Base-by-base conservation (phyloP, 2,888 invertebrate genomes). In the Lithophane ornitopus region DNA sequence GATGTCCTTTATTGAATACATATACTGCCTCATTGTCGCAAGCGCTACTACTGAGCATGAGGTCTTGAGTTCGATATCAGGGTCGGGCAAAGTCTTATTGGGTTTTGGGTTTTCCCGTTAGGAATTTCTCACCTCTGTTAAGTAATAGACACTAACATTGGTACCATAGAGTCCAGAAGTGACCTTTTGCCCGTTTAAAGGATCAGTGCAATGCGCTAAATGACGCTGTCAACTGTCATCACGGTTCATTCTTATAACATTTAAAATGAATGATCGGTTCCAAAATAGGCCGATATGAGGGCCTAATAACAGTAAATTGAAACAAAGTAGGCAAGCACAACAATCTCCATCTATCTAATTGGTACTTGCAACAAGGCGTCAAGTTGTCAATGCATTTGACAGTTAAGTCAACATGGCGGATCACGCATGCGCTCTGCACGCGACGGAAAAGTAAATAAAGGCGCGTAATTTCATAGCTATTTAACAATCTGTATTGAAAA, bases 331-430 rank as follows among this genome's bases (percentile, higher is more conserved):
- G 52, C 44, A 56, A 65, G 49, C 54, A 49, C 46, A 70, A 71
- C 41, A 62, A 70, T 68, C 72, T 70, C 46, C 0, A 14, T 65
- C 6, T 54, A 69, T 14, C 41, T 76, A 76, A 73, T 76, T 81
- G 59, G 67, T 74, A 79, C 81, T 75, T 75, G 78, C 82, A 86
- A 78, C 78, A 70, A 77, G 73, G 74, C 85, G 88, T 88, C 87
- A 86, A 89, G 80, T 77, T 91, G 91, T 92, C 92, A 92, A 89
- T 86, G 86, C 78, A 76, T 86, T 88, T 90, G 92, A 95, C 95
- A 94, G 95, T 94, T 94, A 94, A 81, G 76, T 89, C 93, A 94
- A 94, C 89, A 94, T 87, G 89, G 87, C 86, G 71, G 85, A 62
- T 65, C 66, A 72, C 83, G 72, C 85, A 78, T 83, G 74, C 83